phyloP scores from a whole-genome alignment of 2,797 vertebrate species.

The Taenioides sp. region DNA sequence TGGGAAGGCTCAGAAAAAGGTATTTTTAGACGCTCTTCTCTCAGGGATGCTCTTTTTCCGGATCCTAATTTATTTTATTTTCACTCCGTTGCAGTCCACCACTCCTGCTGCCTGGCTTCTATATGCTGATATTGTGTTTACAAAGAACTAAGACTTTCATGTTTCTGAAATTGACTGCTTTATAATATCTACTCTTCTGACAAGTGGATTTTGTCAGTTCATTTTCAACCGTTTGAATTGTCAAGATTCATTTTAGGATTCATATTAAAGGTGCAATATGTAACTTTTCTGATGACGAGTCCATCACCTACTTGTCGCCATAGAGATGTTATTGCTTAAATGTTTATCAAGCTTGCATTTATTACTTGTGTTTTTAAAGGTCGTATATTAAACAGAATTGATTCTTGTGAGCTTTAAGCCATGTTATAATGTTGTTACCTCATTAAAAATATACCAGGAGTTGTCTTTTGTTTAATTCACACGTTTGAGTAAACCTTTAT shows the following conservation, averaged over 20 bases:
- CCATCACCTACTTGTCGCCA: no score
- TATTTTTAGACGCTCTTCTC: constrained; percentile 67
- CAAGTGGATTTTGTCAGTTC: constrained; percentile 37
- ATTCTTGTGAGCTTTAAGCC: no score
- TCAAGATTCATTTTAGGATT: constrained; percentile 3
- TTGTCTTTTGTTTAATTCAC: no score
- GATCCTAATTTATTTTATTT: constrained; percentile 21
- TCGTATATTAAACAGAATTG: no score
- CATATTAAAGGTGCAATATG: background rate
- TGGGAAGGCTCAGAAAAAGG: constrained; percentile 58
- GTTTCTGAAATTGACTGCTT: constrained; percentile 37
- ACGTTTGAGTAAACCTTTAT: no score
- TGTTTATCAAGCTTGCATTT: no score
- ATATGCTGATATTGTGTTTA: constrained; percentile 41
- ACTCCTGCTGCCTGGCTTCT: constrained; percentile 22
- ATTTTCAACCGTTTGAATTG: constrained; percentile 26
- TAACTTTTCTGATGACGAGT: no score
- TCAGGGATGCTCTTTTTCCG: constrained; percentile 44
- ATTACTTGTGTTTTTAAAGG: no score
- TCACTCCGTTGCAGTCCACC: constrained; percentile 10
- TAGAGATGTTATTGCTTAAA: no score
- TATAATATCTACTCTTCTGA: constrained; percentile 43
- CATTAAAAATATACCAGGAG: no score
- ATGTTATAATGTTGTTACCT: no score
- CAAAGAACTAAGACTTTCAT: constrained; percentile 44